Evolutionary conservation across 2,888 invertebrate genomes (phyloP), one percentile per base, ranked within the genome.

Genomic region (Drosophila colorata): DNA sequence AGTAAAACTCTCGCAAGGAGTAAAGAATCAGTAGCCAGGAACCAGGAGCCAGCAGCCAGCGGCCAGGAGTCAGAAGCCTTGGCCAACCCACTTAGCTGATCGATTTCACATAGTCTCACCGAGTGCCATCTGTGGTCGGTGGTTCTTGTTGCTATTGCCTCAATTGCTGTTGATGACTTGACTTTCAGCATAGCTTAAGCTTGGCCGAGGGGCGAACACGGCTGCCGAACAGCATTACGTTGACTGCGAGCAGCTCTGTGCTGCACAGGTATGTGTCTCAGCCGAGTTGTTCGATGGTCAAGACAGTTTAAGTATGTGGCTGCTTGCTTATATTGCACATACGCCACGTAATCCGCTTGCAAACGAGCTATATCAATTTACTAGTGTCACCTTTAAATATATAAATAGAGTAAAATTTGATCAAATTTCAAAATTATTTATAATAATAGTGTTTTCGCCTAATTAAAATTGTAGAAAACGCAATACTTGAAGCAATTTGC

Each of bases 81-180:
- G 46, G 53, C 38, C 60, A 63, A 60, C 41, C 63, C 76, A 69
- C 57, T 67, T 58, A 51, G 55, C 77, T 78, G 81, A 87, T 87
- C 82, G 84, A 87, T 87, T 84, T 69, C 81, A 84, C 67, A 74
- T 72, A 73, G 52, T 52, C 51, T 48, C 68, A 58, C 71, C 53
- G 66, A 58, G 59, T 65, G 49, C 47, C 76, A 47, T 59, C 60
- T 64, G 63, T 73, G 69, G 61, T 56, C 56, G 37, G 13, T 59
- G 46, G 46, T 16, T 55, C 46, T 11, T 55, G 14, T 37, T 37
- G 43, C 41, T 53, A 41, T 11, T 44, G 46, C n/a, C 49, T 63
- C 63, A 59, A 49, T 72, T 56, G 76, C 59, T 38, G 44, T 37
- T 80, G 77, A 78, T 69, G 80, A 61, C 83, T 71, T 74, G 72